A percentile compares a stretch with the other conserved stretches of the same genome.
Conservation (phyloP, 2,888 invertebrate genomes). For the Tuta absoluta region DNA sequence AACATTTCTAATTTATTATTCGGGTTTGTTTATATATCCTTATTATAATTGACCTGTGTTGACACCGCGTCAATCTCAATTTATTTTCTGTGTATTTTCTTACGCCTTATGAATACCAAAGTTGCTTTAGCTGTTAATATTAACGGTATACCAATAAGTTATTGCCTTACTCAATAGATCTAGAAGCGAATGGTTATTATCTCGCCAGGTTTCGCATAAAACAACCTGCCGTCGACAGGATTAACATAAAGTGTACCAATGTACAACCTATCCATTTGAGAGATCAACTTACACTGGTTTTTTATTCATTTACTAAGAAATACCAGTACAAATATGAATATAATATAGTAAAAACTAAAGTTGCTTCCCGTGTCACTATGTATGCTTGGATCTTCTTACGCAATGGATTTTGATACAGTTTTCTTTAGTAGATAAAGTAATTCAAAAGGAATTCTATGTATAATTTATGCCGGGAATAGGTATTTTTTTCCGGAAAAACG, state of each 20-base stretch:
- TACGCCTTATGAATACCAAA: conserved; percentile 15
- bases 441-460: too few relatives aligned
- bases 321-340: too few relatives aligned
- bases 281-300: too few relatives aligned
- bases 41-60: background rate
- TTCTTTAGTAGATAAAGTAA: too few relatives aligned
- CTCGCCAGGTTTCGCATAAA: conserved; percentile 19
- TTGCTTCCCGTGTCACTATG: too few relatives aligned
- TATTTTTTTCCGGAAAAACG: too few relatives aligned
- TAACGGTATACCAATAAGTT: conserved; percentile 9
- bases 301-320: too few relatives aligned
- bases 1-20: too few relatives aligned
- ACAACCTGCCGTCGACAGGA: conserved; percentile 16
- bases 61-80: conserved; percentile 4
- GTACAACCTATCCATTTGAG: background rate
- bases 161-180: conserved; percentile 16
- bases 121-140: conserved; percentile 10
- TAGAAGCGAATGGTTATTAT: conserved; percentile 20
- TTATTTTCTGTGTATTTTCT: conserved; percentile 5
- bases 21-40: background rate
- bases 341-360: too few relatives aligned
- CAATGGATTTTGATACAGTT: too few relatives aligned
- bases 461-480: too few relatives aligned
- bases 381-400: too few relatives aligned
- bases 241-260: conserved; percentile 19